Base-by-base conservation (phyloP, 2,797 vertebrate genomes). In the Gymnothorax reevesii region DNA sequence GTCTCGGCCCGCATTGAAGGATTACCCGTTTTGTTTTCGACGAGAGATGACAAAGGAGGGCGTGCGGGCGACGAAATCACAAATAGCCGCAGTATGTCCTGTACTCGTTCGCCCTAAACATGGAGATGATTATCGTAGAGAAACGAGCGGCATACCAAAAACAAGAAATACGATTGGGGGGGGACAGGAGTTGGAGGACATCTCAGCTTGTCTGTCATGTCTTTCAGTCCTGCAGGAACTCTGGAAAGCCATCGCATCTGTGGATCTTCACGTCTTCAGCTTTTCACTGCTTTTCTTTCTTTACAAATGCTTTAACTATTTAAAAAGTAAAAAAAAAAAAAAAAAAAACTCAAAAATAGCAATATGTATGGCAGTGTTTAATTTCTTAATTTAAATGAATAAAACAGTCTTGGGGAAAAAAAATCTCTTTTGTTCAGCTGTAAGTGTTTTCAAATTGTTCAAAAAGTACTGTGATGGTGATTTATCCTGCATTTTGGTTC, bases 291-390 rank as follows among this genome's bases (percentile, higher is more conserved):
- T 94, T 92, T 90, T 91, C 94, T 95, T 90, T 94, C 95, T 95
- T 95, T 90, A 55, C 88, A 92, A 95, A 95, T 93, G 93, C 94
- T 95, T 95, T 95, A 94, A 93, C 91, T 95, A 95, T 95, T 94
- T 87, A 93, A 95, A 95, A 95, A 86, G 84, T 57, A 13, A 59
- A 42, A 62, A 84, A 66, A 84, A 84, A 57, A 88, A 82, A 89
- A 87, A 95, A 94, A 91, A 79, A 92, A 86, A 60, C n/a, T n/a
- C 88, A 94, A 96, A 95, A 96, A 96, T 92, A 96, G 95, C 96
- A 96, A 96, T 96, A 96, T 96, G 94, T 95, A 96, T 94, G 94
- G 94, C 95, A 94, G 95, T 96, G 95, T 96, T 96, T 95, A 42
- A 86, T 91, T 92, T 90, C 85, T 82, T 96, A 95, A 96, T 96